Percentiles rank a stretch among this genome's conserved stretches.
Conservation (phyloP, 2,888 invertebrate genomes). For the Dynastes tityus region DNA sequence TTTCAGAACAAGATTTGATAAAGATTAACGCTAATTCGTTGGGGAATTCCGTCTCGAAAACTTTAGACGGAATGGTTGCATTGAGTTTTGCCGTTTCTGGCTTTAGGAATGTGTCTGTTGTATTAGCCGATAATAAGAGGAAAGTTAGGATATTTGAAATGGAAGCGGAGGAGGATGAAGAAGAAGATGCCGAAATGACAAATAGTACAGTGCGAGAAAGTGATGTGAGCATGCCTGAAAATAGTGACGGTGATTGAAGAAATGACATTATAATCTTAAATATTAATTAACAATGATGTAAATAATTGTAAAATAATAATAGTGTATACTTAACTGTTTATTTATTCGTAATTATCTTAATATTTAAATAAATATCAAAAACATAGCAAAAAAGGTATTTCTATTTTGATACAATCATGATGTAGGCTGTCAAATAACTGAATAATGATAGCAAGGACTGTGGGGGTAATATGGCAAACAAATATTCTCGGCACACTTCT, state of each 20-base stretch:
- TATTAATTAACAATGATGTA: no score
- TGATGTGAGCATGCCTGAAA: slow-evolving; percentile 57
- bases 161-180: slow-evolving; percentile 93
- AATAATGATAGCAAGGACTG: no score
- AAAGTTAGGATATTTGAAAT: slow-evolving; percentile 91
- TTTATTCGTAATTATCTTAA: no score
- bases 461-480: no score
- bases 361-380: no score
- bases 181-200: slow-evolving; percentile 79
- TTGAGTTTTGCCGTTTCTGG: slow-evolving; percentile 88
- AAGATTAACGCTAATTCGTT: slow-evolving; percentile 74
- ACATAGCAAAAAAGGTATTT: no score
- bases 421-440: no score
- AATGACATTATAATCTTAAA: no score
- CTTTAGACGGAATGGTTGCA: slow-evolving; percentile 79
- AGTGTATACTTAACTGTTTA: no score
- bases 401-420: no score
- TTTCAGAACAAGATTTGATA: slow-evolving; percentile 67
- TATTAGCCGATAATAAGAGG: slow-evolving; percentile 84
- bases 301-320: no score
- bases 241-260: slow-evolving; percentile 50
- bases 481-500: no score
- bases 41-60: slow-evolving; percentile 73
- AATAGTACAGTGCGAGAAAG: slow-evolving; percentile 61
- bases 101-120: slow-evolving; percentile 86